Base-by-base conservation (phyloP, 1,140 invertebrate species). In the Pinna nobilis region DNA sequence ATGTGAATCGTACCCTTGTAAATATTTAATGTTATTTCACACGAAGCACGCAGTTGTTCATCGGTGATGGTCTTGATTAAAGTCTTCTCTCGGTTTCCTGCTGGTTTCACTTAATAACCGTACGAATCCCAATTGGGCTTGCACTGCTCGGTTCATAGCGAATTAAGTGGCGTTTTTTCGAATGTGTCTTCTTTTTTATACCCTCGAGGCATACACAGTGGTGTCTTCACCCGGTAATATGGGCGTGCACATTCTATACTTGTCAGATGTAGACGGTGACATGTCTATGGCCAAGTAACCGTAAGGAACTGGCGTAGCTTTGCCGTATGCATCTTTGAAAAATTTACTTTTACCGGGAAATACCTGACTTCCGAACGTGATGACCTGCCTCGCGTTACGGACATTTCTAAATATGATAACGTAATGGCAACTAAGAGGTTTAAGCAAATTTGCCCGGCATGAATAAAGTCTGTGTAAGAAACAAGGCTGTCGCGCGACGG, bases 401-500 rank as follows among this genome's bases (percentile, higher is more conserved):
- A 66, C 20, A 39, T 70, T 70, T 25, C 25, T 11, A 49, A 76
- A 59, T 5, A 70, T 37, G 20, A 70, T 37, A 1, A 65, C 35
- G 60, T 70, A 65, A 35, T 55, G 41, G 37, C 33, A 44, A 57
- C 65, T 75, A 30, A 75, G 61, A 61, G 25, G 66, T 75, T 60
- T 61, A 49, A 25, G 53, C 20, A 44, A 53, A 59, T 37, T 59
- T 66, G 39, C 60, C 67, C 33, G 35, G 47, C 15, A 30, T 23
- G 35, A 60, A 76, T 11, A 76, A 35, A 30, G 66, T 70, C 53
- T 76, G 74, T 23, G 60, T 64, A 9, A 75, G 15, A 57, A 70
- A 70, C 7, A 70, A 39, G 6, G 66, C 70, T 28, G 41, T 57
- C 9, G 57, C 32, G 13, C 33, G 49, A 60, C 25, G 57, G 35